Evolutionary conservation across 30 jellyfish, hydroid and myxozoan genomes (phyloP).

Genomic region (Cassiopea andromeda): DNA sequence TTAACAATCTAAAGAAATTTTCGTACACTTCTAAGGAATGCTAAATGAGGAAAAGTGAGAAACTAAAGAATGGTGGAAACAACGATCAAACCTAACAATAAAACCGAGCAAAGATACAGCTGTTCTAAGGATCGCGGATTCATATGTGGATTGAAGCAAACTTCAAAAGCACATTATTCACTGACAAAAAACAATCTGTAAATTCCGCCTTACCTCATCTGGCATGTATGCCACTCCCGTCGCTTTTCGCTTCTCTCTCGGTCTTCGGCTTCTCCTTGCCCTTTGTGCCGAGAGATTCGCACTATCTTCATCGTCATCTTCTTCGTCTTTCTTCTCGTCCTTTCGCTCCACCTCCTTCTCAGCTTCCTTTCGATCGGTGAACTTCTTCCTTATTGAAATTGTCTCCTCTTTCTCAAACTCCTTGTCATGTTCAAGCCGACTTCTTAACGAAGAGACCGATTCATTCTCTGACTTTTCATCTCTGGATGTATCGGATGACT

Average conservation of each 20-base stretch:
- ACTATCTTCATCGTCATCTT: constrained; percentile 62
- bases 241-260: constrained; percentile 85
- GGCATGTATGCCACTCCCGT: constrained; percentile 98
- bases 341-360: constrained; percentile 64
- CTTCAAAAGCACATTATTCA: too few relatives aligned
- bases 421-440: constrained; percentile 55
- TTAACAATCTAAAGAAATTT: too few relatives aligned
- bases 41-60: too few relatives aligned
- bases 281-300: constrained; percentile 76
- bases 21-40: too few relatives aligned
- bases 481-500: constrained; percentile 42
- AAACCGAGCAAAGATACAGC: too few relatives aligned
- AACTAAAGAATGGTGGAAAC: too few relatives aligned
- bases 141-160: too few relatives aligned
- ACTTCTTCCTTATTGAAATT: constrained; percentile 61
- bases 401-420: constrained; percentile 60
- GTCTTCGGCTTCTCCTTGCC: constrained; percentile 70
- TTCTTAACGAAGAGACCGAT: constrained; percentile 24
- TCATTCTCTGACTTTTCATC: constrained; percentile 64
- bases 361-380: constrained; percentile 64
- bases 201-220: constrained; percentile 73
- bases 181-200: neutral
- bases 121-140: too few relatives aligned
- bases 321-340: constrained; percentile 63
- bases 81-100: too few relatives aligned